These are phyloP conservation scores for Papilio elwesi DNA, from an alignment of 2,888 invertebrate species.

Conservation along the genomic window DNA sequence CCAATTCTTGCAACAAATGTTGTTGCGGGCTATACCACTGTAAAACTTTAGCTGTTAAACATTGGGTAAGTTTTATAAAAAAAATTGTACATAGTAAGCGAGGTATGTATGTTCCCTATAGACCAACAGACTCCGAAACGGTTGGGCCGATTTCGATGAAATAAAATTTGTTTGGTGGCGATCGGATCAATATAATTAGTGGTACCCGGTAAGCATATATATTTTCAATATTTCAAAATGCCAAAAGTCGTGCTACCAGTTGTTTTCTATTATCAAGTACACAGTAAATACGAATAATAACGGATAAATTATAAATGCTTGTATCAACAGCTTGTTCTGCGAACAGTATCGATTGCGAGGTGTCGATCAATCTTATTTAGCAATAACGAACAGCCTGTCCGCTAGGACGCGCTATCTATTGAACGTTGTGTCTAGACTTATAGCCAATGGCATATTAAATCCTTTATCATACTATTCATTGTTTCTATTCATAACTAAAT, in stretches of 20 bases:
- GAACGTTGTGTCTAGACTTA: constrained; percentile 2
- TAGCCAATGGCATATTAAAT: not conserved
- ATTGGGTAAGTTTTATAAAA: too few species aligned
- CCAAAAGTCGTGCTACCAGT: not conserved
- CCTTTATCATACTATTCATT: not conserved
- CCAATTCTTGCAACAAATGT: too few species aligned
- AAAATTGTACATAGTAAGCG: too few species aligned
- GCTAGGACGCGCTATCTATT: constrained; percentile 25
- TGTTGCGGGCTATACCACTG: too few species aligned
- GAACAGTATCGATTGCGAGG: constrained; percentile 31
- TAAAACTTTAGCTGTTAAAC: too few species aligned
- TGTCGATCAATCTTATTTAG: constrained; percentile 38
- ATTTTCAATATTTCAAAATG: too few species aligned
- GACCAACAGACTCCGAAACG: too few species aligned
- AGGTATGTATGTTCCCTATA: too few species aligned
- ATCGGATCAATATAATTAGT: too few species aligned
- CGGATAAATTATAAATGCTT: constrained; percentile 7
- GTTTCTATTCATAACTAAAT: constrained; percentile 6
- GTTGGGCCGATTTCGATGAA: too few species aligned
- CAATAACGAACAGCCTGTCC: constrained; percentile 19
- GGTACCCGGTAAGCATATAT: too few species aligned
- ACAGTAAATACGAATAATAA: not conserved
- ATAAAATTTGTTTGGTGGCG: too few species aligned
- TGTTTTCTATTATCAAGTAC: not conserved
- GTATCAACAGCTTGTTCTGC: constrained; percentile 15